phyloP scores from a whole-genome alignment of 1,140 invertebrate genomes.

The Globodera ellingtonae region DNA sequence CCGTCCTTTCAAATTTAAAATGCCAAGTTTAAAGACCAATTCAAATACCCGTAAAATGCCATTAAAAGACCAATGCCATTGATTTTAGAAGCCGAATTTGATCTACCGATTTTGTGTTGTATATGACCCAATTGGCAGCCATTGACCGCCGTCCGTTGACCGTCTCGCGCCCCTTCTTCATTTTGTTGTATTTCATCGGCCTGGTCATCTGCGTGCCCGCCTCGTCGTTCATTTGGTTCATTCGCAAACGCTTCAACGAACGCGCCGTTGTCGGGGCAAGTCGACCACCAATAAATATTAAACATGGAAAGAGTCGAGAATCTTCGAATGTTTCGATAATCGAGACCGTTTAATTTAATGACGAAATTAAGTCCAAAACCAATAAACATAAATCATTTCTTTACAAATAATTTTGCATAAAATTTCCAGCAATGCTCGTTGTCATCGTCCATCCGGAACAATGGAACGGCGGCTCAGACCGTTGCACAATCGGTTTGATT shows the following conservation, averaged over 20 bases:
- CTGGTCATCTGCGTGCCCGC: slow-evolving; percentile 53
- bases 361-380: too few species aligned
- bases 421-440: slow-evolving; percentile 58
- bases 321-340: too few species aligned
- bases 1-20: too few species aligned
- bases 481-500: slow-evolving; percentile 53
- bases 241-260: slow-evolving; percentile 56
- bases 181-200: slow-evolving; percentile 48
- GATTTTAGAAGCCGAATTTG: not conserved
- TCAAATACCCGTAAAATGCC: too few species aligned
- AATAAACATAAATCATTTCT: not conserved
- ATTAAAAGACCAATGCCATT: not conserved
- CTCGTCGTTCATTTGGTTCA: slow-evolving; percentile 56
- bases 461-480: slow-evolving; percentile 64
- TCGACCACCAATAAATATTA: not conserved
- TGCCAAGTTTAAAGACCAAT: not conserved
- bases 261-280: slow-evolving; percentile 55
- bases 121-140: not conserved
- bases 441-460: slow-evolving; percentile 65
- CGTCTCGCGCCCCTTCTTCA: slow-evolving; percentile 25
- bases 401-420: not conserved
- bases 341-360: too few species aligned
- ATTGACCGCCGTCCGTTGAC: slow-evolving; percentile 9
- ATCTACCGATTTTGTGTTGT: not conserved
- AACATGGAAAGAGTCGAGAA: too few species aligned